Base-by-base conservation (phyloP, 2,888 invertebrate genomes). In the Heliconius ethilla region DNA sequence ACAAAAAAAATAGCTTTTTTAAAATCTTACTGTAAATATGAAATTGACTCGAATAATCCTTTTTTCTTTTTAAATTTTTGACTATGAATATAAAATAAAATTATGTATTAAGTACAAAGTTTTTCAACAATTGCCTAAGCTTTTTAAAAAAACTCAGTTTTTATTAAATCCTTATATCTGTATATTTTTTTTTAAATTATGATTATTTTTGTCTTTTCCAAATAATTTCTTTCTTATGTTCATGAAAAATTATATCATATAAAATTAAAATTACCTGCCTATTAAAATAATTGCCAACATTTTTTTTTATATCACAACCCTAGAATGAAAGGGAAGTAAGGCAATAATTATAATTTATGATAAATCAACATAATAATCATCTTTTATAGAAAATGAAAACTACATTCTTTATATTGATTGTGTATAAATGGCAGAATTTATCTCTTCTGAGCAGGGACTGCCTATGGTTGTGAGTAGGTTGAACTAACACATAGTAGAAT, bases 21-120 rank as follows among this genome's bases (percentile, higher is more conserved):
- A 69, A 40, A 69, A 25, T 10, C 10, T 67, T n/a, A 40, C 67
- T 69, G 67, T 69, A 69, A 69, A 69, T 69, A 69, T 40, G 25
- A 40, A 40, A 29, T 65, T 29, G 7, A 69, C 67, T 69, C 67
- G 67, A 67, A 37, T 67, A 66, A 67, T n/a, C 11, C 9, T 22
- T 37, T 67, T 11, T 66, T 67, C 13, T 63, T 25, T 33, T 33
- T 7, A 1, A 59, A n/a, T 59, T 6, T 9, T 59, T 22, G 59
- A 25, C 63, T 63, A 13, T 4, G 2, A 63, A 63, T 63, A 22
- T 33, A 33, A 55, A 55, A 55, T 55, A 22, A 10, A 22, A 22
- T 55, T 51, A 51, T 51, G 18, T 51, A 51, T 22, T 25, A 25
- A 62, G 62, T 62, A 62, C 62, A 62, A 55, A 55, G 55, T 55